Base-by-base conservation (phyloP, 64 coral and sea anemone genomes). In the Stichodactyla mertensii region DNA sequence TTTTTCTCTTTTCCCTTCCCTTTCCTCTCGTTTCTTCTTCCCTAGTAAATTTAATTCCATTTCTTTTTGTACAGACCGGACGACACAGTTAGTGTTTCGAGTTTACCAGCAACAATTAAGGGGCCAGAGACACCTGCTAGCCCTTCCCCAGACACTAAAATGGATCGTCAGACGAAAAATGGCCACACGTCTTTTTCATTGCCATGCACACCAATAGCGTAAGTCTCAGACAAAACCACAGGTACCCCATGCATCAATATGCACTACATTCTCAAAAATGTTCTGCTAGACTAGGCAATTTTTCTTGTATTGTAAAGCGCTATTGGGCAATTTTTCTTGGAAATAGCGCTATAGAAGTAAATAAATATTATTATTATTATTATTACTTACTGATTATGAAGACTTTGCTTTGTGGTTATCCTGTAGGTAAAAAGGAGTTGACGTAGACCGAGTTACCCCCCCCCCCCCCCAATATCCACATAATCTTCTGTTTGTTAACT, bases 51-150 rank as follows among this genome's bases (percentile, higher is more conserved):
- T 74, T 27, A 4, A 11, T 27, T 52, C 14, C 4, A 7, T 7
- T 81, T 81, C 6, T 51, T 4, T 11, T 71, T 81, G 10, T 51
- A 66, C 12, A 81, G 78, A 20, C 78, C 78, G 5, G 19, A 5
- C 53, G 78, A 81, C 78, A 81, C 51, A 10, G 18, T 55, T 53
- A 81, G 78, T 52, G 78, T 81, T 16, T 52, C 53, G 6, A 81
- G 78, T 81, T 81, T 81, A 81, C 78, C 78, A 52, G 78, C 78
- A 52, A 81, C 78, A 28, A 81, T 81, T 16, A 81, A 55, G 54
- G 78, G 52, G 7, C 16, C 31, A 52, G 20, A 81, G 7, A 7
- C 31, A 4, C 78, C 78, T 20, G 6, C 53, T 6, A 81, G 78
- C 53, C 78, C 69, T 23, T 74, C 24, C 69, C 26, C 69, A 7